A percentile compares a stretch with the other conserved stretches of the same genome.
Conservation (phyloP, 2,797 vertebrate genomes). For the Acanthopagrus latus region DNA sequence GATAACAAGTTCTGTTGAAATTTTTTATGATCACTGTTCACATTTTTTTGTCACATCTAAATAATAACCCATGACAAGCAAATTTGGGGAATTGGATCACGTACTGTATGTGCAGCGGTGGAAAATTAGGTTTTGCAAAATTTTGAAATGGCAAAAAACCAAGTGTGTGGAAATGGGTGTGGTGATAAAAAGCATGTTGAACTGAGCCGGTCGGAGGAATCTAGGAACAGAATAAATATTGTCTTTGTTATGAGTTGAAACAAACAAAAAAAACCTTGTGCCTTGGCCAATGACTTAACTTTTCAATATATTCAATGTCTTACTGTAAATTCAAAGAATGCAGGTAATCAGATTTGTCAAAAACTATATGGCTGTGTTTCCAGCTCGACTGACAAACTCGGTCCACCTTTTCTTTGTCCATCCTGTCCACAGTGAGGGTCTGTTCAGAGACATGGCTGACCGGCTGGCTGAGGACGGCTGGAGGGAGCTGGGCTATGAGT, state of each 20-base stretch:
- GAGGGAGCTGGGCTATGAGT: slow-evolving; percentile 88
- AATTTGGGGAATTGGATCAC: background rate
- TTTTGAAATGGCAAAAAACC: background rate
- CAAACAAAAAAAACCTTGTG: no score
- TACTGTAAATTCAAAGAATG: background rate
- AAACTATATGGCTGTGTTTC: background rate
- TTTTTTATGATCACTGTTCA: background rate
- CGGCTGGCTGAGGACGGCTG: slow-evolving; percentile 87
- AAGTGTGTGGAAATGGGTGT: background rate
- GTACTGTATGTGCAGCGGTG: no score
- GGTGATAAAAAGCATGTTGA: no score
- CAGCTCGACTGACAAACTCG: background rate
- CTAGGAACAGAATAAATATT: no score
- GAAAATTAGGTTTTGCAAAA: background rate
- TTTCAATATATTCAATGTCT: background rate
- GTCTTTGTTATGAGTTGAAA: no score
- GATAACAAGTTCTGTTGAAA: background rate
- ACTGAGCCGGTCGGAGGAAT: background rate
- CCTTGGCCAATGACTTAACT: background rate
- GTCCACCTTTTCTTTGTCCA: background rate
- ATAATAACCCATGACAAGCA: background rate
- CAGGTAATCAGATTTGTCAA: background rate
- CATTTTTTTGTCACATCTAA: no score
- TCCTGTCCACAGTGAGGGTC: slow-evolving; percentile 79
- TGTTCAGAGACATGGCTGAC: slow-evolving; percentile 89